A percentile compares a stretch with the other conserved stretches of the same genome.
phyloP scores from a whole-genome alignment of 2,797 vertebrate species.

The Notamacropus eugenii region DNA sequence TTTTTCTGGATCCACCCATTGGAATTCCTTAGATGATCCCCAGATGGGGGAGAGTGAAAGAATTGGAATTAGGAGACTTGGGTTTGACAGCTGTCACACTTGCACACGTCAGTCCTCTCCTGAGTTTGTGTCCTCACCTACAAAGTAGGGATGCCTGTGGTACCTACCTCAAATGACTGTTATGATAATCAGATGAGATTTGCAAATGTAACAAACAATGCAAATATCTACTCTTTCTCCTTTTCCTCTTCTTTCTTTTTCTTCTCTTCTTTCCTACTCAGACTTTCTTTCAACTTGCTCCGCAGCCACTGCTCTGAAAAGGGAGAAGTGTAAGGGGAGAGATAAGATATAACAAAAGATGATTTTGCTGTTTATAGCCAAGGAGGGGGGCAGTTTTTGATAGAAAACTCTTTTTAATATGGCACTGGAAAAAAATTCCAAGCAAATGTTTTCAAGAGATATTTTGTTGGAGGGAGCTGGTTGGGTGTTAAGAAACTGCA shows the following conservation, averaged over 20 bases:
- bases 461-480: constrained; percentile 33
- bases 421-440: constrained; percentile 50
- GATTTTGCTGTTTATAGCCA: constrained; percentile 49
- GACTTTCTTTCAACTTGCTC: not conserved
- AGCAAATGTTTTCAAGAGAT: constrained; percentile 63
- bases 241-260: not conserved
- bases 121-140: not conserved
- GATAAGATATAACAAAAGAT: not conserved
- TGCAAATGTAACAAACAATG: not conserved
- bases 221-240: not conserved
- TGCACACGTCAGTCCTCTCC: not conserved
- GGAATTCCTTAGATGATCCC: not conserved
- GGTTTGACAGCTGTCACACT: not conserved
- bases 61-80: not conserved
- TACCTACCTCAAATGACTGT: not conserved
- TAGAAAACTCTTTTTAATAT: constrained; percentile 13
- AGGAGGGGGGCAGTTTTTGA: constrained; percentile 17
- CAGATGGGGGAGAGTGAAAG: not conserved
- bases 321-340: constrained; percentile 21
- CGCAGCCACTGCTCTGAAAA: not conserved
- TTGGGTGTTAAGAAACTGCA: constrained; percentile 43
- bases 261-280: not conserved
- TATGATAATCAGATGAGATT: not conserved
- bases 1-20: not conserved
- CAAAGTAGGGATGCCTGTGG: not conserved